phyloP scores from a whole-genome alignment of 2,113 vertebrate species.

The Proteles cristata region DNA sequence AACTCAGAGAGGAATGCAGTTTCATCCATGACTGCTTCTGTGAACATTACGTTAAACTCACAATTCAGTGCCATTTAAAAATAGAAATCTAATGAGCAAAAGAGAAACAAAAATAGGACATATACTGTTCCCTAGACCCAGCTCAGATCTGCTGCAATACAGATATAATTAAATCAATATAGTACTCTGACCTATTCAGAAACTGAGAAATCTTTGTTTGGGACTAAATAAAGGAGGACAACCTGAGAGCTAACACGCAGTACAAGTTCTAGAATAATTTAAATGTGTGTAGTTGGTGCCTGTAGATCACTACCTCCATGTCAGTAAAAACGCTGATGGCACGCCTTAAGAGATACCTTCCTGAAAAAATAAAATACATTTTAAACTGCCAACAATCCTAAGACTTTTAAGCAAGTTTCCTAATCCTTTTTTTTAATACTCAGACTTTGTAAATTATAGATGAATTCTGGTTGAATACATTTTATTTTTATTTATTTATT shows the following conservation, averaged over 20 bases:
- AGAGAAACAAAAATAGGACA: slow-evolving; percentile 58
- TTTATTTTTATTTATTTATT: too few species aligned
- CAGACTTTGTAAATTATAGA: not conserved
- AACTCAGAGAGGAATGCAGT: not conserved
- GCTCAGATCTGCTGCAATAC: not conserved
- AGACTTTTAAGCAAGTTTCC: slow-evolving; percentile 18
- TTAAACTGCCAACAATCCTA: not conserved
- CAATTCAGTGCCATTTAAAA: slow-evolving; percentile 46
- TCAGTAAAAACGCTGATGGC: not conserved
- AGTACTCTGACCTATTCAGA: slow-evolving; percentile 21
- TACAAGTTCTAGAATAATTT: not conserved
- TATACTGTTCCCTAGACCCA: not conserved
- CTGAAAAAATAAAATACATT: not conserved
- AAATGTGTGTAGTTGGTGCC: not conserved
- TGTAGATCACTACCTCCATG: not conserved
- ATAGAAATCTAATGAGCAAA: slow-evolving; percentile 64
- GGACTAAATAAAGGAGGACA: not conserved
- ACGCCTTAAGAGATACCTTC: not conserved
- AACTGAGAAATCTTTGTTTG: not conserved
- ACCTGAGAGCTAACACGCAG: not conserved
- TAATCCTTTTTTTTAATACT: not conserved
- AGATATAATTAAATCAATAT: slow-evolving; percentile 33
- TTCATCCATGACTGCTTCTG: not conserved
- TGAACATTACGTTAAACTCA: not conserved
- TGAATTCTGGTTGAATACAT: not conserved